Evolutionary conservation across 2,113 vertebrate species (phyloP).

Genomic region (Echinops telfairi): DNA sequence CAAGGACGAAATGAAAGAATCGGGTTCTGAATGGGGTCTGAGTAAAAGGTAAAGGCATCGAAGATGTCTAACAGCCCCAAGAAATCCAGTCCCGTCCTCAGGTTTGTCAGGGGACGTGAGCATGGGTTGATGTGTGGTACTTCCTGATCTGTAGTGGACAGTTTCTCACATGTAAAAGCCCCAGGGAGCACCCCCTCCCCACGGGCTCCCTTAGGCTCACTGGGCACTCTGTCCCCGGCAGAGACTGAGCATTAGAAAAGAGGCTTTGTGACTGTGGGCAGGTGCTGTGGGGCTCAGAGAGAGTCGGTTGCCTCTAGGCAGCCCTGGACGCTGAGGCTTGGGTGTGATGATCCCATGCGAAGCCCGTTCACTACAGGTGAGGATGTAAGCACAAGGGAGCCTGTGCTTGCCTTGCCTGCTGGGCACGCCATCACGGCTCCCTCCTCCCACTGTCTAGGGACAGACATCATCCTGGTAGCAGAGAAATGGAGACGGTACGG

Average conservation of each 20-base stretch:
- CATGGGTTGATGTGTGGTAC: too few species aligned
- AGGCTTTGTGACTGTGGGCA: too few species aligned
- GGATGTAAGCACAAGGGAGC: not conserved
- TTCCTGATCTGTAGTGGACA: too few species aligned
- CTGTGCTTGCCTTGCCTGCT: not conserved
- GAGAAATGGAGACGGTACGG: not conserved
- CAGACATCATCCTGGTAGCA: accelerated
- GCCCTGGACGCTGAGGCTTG: not conserved
- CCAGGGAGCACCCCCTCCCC: too few species aligned
- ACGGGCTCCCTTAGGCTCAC: not conserved
- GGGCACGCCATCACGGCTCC: not conserved
- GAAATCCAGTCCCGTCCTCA: too few species aligned
- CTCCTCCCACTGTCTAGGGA: not conserved
- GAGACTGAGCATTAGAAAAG: not conserved
- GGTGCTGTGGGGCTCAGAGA: too few species aligned
- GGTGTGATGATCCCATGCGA: not conserved
- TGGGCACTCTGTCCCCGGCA: not conserved
- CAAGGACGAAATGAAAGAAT: not conserved
- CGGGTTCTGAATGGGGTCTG: not conserved
- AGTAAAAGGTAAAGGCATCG: not conserved
- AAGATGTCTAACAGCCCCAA: too few species aligned
- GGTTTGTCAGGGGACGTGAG: too few species aligned
- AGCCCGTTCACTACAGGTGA: not conserved
- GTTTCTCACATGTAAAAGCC: too few species aligned
- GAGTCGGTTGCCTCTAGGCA: not conserved